Base-by-base conservation (phyloP, 2,797 vertebrate genomes). In the Pelobates cultripes region DNA sequence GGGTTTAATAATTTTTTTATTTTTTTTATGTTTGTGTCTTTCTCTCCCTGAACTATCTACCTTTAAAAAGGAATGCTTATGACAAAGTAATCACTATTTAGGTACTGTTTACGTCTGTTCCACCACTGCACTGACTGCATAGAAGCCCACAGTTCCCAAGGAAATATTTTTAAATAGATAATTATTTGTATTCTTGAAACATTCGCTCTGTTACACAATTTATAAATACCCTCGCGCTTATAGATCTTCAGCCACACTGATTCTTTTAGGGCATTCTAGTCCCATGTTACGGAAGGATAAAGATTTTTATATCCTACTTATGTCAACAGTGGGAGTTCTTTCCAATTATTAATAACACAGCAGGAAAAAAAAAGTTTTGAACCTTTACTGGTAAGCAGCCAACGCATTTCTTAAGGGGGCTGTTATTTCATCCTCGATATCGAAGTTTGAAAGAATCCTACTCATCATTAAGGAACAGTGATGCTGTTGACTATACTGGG, bases 281-380 rank as follows among this genome's bases (percentile, higher is more conserved):
- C 70, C 81, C 69, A 61, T 55, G 72, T 83, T 83, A 71, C 71
- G 60, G 55, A 75, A 75, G 51, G 60, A 83, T 79, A 83, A 83
- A 79, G 72, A 79, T 83, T 78, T 53, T 83, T 83, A 79, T 74
- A 75, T 79, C 77, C 64, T 79, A 61, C 66, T 83, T 79, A 74
- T 83, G 71, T 79, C 81, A 83, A 75, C 47, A 6, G 66, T 83
- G 81, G 77, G 81, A 83, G 81, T 70, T 79, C 63, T 75, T 74
- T 78, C 76, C 81, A 83, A 83, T 83, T 83, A 83, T 83, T 83
- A 83, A 83, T 83, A 83, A 83, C 77, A 79, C 81, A 83, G 81
- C 76, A 83, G 81, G 77, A 73, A 53, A 63, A 75, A 61, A 61
- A 61, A 61, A 15, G 15, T 80, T 81, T 72, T 78, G 76, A 83